These are phyloP conservation scores for Orycteropus afer DNA, from an alignment of 2,113 vertebrate species.

Conservation along the genomic window DNA sequence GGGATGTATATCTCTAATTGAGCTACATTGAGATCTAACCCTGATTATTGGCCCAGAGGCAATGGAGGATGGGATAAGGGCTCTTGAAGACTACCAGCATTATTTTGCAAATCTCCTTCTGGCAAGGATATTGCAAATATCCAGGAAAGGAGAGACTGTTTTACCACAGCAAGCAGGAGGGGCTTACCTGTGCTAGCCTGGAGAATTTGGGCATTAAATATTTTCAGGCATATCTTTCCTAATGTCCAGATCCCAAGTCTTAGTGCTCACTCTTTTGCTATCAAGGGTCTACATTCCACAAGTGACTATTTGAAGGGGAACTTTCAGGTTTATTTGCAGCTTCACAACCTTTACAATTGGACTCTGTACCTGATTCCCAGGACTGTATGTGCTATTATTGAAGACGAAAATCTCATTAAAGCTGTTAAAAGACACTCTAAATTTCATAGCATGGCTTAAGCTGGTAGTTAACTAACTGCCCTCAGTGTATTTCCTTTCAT, in stretches of 20 bases:
- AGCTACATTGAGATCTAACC: neutral
- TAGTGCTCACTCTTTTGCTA: neutral
- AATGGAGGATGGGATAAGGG: rapidly evolving
- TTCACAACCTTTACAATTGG: neutral
- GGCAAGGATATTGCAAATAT: neutral
- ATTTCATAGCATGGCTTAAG: neutral
- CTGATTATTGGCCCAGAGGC: neutral
- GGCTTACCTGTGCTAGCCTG: neutral
- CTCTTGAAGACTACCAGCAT: neutral
- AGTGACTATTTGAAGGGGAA: neutral
- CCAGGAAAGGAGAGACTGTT: neutral
- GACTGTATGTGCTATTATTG: neutral
- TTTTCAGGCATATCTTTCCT: neutral
- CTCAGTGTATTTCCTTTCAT: neutral
- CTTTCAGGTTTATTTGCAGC: neutral
- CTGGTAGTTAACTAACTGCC: neutral
- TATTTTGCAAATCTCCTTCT: neutral
- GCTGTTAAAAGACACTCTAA: neutral
- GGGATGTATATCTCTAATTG: neutral
- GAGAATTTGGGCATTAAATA: neutral
- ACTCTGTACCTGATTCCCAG: neutral
- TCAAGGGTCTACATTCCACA: neutral
- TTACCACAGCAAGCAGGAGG: neutral
- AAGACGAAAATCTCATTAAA: neutral
- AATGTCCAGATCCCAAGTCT: neutral